Conservation (phyloP, 2,113 vertebrate species). For the Choloepus hoffmanni region DNA sequence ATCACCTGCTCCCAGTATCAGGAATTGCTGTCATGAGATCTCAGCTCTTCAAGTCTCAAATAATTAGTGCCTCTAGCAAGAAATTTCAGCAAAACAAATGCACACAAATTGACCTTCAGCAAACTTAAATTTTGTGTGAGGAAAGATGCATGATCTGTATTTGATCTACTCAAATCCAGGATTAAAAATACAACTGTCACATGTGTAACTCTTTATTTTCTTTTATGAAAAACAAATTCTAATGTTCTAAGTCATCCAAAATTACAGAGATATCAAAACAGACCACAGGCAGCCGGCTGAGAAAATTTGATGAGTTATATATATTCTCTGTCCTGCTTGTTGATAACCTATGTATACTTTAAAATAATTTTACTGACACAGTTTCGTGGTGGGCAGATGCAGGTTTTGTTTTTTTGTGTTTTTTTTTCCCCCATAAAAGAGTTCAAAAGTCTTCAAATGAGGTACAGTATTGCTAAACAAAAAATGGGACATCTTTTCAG, state of each 20-base stretch:
- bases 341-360: conserved; percentile 71
- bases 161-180: neutral
- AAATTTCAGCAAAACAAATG: neutral
- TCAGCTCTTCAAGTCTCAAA: no score
- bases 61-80: neutral
- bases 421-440: conserved; percentile 37
- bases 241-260: neutral
- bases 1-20: neutral
- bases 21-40: neutral
- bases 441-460: conserved; percentile 68
- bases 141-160: neutral
- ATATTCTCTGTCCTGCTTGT: conserved; percentile 22
- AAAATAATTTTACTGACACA: conserved; percentile 72
- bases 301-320: rapidly evolving
- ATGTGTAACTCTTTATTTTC: neutral
- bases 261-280: neutral
- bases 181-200: neutral
- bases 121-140: neutral
- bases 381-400: conserved; percentile 71
- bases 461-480: conserved; percentile 30
- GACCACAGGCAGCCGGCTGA: neutral
- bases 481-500: conserved; percentile 56
- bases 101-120: neutral
- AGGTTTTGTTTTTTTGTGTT: neutral
- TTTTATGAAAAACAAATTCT: neutral